Conservation (phyloP, 2,888 invertebrate genomes). For the Cerastis rubricosa region DNA sequence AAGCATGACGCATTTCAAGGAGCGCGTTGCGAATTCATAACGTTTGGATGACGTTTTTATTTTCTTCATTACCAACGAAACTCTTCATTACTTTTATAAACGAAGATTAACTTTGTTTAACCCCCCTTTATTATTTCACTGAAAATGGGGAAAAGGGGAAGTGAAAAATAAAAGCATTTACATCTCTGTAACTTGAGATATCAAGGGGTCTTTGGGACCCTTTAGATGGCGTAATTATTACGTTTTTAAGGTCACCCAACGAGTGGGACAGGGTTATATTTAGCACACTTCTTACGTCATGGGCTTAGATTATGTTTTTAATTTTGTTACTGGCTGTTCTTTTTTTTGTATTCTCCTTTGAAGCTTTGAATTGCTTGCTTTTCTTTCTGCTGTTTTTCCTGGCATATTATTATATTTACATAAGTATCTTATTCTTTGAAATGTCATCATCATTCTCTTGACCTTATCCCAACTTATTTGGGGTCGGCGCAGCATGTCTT, state of each 20-base stretch:
- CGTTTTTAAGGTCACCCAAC: conserved; percentile 9
- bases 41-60: conserved; percentile 82
- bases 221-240: conserved; percentile 30
- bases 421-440: too few species aligned
- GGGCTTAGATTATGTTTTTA: not conserved
- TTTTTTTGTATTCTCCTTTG: not conserved
- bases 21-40: conserved; percentile 85
- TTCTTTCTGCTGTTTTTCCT: not conserved
- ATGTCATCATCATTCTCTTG: too few species aligned
- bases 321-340: not conserved
- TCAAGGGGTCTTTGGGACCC: conserved; percentile 4
- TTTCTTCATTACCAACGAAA: conserved; percentile 79
- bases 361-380: not conserved
- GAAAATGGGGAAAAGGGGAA: conserved; percentile 6
- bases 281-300: conserved; percentile 1
- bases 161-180: conserved; percentile 39
- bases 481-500: too few species aligned
- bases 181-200: conserved; percentile 28
- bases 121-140: conserved; percentile 43
- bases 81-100: conserved; percentile 74
- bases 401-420: not conserved
- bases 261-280: conserved; percentile 21
- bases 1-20: conserved; percentile 74
- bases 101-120: conserved; percentile 65
- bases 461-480: too few species aligned